phyloP scores from a whole-genome alignment of 92 coral and sea anemone genomes.

The Phenganax marumi region DNA sequence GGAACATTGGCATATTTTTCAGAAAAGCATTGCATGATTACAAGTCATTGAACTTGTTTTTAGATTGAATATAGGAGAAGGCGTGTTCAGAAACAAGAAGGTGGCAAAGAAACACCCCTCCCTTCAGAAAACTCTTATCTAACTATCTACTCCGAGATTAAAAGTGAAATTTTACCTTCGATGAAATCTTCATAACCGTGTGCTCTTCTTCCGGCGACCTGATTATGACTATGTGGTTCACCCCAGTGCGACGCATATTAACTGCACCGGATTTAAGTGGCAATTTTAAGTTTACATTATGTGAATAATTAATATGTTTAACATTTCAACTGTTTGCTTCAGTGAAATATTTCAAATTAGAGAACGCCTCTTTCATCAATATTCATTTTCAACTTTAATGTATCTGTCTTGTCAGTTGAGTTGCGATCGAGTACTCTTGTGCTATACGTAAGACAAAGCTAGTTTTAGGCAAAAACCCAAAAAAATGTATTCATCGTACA shows the following conservation, averaged over 20 bases:
- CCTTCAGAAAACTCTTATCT: not conserved
- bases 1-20: too few relatives aligned
- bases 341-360: constrained; percentile 30
- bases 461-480: too few relatives aligned
- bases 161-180: constrained; percentile 18
- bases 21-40: too few relatives aligned
- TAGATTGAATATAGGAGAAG: not conserved
- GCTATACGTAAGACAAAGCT: not conserved
- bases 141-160: not conserved
- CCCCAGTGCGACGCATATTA: constrained; percentile 21
- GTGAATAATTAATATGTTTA: constrained; percentile 37
- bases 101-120: constrained; percentile 24
- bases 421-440: not conserved
- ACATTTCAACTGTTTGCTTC: not conserved
- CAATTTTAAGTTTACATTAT: constrained; percentile 1
- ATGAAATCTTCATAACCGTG: constrained; percentile 2
- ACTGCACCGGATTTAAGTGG: constrained; percentile 24
- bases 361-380: constrained; percentile 32
- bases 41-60: not conserved
- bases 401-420: not conserved
- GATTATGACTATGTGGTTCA: constrained; percentile 38
- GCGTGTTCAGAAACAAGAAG: constrained; percentile 21
- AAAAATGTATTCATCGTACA: too few relatives aligned
- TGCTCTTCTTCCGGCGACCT: constrained; percentile 17
- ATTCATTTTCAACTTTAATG: constrained; percentile 1